Evolutionary conservation across 2,888 invertebrate genomes (phyloP), one percentile per base, ranked within the genome.

Genomic region (Elmis aenea): DNA sequence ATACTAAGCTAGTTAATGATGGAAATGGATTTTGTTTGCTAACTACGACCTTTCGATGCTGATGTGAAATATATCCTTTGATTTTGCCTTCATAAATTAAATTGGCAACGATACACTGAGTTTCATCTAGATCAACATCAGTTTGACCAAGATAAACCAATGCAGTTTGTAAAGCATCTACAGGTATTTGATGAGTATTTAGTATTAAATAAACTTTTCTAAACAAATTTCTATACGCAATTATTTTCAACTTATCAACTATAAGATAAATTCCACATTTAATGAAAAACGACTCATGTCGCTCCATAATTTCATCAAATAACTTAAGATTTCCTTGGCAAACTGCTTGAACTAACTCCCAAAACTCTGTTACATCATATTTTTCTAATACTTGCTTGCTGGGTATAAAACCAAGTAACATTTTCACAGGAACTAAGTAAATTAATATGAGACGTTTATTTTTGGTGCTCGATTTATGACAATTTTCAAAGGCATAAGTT

Each of bases 11-110:
- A 46, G 83, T 81, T 22, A 86, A 66, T 8, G 79, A 70, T 2
- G 97, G 97, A 66, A 99, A 99, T 1, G 97, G 89, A 72, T 92
- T 93, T 62, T 91, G 88, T 66, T 99, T 99, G 57, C 95, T 95
- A 26, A 99, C 88, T 27, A 99, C 97, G 36, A 99, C 77, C 69
- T 95, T 96, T 64, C 94, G 86, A 68, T 99, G 96, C 54, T 91
- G 89, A 70, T 93, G 87, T 1, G 96, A 95, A 59, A 99, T 93
- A 67, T 99, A 99, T 0, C 99, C 97, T 66, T 96, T 96, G 53
- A 99, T 92, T 72, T 93, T 95, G 13, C 92, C 92, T 68, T 95
- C 94, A 61, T 81, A 91, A 55, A 99, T 97, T 33, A 99, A 77
- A 73, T 96, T 97, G 1, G 95, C 93, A 2, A 97, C 81, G 55